Conservation (phyloP, 2,888 invertebrate species). For the Ferrisia virgata region DNA sequence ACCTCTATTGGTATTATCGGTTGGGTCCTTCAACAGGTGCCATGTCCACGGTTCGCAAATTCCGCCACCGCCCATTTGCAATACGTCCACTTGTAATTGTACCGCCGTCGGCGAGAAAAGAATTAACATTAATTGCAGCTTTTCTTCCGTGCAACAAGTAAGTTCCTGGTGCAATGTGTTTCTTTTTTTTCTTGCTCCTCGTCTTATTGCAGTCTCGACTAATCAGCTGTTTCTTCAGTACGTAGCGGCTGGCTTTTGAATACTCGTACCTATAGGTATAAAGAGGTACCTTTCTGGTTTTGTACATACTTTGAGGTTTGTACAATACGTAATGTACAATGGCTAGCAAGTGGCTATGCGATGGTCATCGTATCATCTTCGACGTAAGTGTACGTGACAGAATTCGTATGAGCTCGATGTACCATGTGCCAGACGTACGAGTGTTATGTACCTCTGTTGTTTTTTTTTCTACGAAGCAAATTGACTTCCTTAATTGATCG, state of each 20-base stretch:
- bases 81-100: conserved; percentile 5
- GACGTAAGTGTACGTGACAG: background rate
- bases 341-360: no score
- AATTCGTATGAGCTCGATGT: background rate
- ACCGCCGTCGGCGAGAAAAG: background rate
- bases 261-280: background rate
- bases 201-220: background rate
- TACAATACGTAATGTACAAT: no score
- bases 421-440: background rate
- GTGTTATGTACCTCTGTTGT: no score
- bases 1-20: conserved; percentile 25
- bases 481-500: background rate
- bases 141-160: background rate
- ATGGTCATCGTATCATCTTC: background rate
- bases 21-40: conserved; percentile 28
- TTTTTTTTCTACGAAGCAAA: background rate
- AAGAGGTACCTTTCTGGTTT: background rate
- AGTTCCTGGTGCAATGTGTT: background rate
- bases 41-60: conserved; percentile 10
- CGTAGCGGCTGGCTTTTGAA: no score
- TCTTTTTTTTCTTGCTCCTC: background rate
- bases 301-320: background rate
- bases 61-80: conserved; percentile 15
- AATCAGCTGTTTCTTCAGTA: background rate
- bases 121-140: conserved; percentile 21